Evolutionary conservation across 2,797 vertebrate species (phyloP).

Genomic region (Oreochromis grahami): DNA sequence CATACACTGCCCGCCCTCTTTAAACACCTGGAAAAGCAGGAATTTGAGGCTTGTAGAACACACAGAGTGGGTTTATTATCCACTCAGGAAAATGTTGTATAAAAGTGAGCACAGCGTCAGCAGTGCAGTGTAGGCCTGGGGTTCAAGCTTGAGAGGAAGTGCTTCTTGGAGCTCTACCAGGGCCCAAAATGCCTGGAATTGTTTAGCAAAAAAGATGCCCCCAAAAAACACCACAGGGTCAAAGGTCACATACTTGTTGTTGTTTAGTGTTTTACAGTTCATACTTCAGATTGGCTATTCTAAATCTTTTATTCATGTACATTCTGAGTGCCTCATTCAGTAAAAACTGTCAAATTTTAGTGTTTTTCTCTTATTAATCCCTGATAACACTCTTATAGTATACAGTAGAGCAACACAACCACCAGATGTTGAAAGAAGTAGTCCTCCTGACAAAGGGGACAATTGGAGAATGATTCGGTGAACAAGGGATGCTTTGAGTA

Average conservation of each 20-base stretch:
- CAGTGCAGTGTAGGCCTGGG: neutral
- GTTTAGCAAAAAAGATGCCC: neutral
- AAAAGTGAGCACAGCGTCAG: too few relatives aligned
- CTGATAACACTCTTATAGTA: neutral
- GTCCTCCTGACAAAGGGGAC: neutral
- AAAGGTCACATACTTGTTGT: neutral
- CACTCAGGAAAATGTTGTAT: too few relatives aligned
- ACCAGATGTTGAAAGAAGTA: neutral
- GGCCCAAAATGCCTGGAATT: neutral
- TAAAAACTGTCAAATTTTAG: fast-evolving
- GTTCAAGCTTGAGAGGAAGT: neutral
- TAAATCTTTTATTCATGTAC: neutral
- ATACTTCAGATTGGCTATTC: neutral
- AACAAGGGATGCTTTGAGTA: neutral
- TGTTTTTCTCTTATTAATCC: neutral
- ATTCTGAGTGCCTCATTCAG: neutral
- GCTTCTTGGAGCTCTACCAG: neutral
- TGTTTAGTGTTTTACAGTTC: neutral
- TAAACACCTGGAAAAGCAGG: too few relatives aligned
- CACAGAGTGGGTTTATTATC: neutral
- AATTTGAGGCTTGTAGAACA: neutral
- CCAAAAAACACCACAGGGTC: neutral
- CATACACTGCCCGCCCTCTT: too few relatives aligned
- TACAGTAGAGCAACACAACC: neutral
- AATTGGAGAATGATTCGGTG: neutral